Percentiles rank a stretch among this genome's conserved stretches.
These are phyloP conservation scores for Sarcophaga subvicina DNA, from an alignment of 2,888 invertebrate species.

Conservation along the genomic window DNA sequence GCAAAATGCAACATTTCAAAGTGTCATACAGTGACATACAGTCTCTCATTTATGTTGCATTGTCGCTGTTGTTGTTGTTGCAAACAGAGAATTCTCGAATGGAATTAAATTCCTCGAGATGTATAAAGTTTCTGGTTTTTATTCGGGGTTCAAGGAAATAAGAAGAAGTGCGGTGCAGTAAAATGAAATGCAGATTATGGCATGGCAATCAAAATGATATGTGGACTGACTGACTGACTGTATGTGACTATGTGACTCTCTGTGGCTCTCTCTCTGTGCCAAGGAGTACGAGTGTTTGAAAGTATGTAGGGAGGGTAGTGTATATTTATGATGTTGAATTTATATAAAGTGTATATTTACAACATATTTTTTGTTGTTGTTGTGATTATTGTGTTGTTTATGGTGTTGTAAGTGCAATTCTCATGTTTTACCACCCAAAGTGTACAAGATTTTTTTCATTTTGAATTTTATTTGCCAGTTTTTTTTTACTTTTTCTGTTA, in stretches of 20 bases:
- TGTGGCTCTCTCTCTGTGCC: background rate
- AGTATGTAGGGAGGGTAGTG: conserved; percentile 14
- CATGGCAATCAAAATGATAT: conserved; percentile 67
- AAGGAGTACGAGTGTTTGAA: conserved; percentile 9
- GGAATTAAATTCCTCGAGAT: conserved; percentile 46
- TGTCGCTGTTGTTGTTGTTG: conserved; percentile 3
- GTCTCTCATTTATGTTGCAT: conserved; percentile 50
- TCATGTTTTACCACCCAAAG: conserved; percentile 79
- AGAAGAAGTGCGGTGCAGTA: background rate
- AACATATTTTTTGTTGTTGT: conserved; percentile 15
- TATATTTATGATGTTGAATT: conserved; percentile 67
- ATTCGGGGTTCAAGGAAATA: background rate
- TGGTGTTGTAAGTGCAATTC: conserved; percentile 65
- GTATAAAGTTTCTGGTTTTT: conserved; percentile 28
- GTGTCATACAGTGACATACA: conserved; percentile 64
- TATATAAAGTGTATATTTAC: conserved; percentile 33
- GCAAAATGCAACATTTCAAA: conserved; percentile 63
- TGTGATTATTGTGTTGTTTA: conserved; percentile 56
- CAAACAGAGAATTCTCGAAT: conserved; percentile 32
- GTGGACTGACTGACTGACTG: conserved; percentile 6
- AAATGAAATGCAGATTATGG: conserved; percentile 62
- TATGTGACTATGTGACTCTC: too few species aligned
- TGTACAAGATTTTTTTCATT: conserved; percentile 72
- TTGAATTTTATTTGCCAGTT: conserved; percentile 40
- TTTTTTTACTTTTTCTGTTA: conserved; percentile 32